These are phyloP conservation scores for Temnopleurus reevesii DNA, from an alignment of 53 echinoderm and acorn worm genomes.

Conservation along the genomic window DNA sequence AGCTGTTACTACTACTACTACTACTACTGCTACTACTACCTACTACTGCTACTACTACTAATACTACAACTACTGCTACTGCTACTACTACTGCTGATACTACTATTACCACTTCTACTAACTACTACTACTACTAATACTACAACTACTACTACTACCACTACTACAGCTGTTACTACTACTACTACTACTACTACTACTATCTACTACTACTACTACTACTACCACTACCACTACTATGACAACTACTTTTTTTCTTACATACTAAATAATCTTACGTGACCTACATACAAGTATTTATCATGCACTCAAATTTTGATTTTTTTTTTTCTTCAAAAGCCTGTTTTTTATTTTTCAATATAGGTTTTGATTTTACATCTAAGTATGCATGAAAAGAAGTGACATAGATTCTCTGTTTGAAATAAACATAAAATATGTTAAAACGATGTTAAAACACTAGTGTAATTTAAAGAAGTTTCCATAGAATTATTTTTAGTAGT, in stretches of 20 bases:
- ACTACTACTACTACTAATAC: background rate
- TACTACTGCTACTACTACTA: background rate
- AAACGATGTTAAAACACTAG: too few relatives aligned
- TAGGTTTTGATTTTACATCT: too few relatives aligned
- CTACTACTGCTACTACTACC: constrained; percentile 13
- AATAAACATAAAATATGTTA: too few relatives aligned
- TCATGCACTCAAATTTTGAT: too few relatives aligned
- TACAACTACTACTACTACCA: background rate
- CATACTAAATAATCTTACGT: too few relatives aligned
- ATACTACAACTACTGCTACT: background rate
- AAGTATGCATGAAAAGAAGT: too few relatives aligned
- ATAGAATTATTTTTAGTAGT: too few relatives aligned
- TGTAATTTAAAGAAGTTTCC: too few relatives aligned
- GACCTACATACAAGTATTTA: too few relatives aligned
- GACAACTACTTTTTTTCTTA: background rate
- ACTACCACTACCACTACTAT: background rate
- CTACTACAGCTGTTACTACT: background rate
- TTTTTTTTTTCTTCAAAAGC: too few relatives aligned
- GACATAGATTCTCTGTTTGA: too few relatives aligned
- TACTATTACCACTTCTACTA: background rate
- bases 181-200: background rate
- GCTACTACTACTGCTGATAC: background rate
- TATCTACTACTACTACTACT: background rate
- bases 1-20: background rate
- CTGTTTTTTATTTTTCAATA: too few relatives aligned